Base-by-base conservation (phyloP, 2,888 invertebrate genomes). In the Meliscaeva auricollis region DNA sequence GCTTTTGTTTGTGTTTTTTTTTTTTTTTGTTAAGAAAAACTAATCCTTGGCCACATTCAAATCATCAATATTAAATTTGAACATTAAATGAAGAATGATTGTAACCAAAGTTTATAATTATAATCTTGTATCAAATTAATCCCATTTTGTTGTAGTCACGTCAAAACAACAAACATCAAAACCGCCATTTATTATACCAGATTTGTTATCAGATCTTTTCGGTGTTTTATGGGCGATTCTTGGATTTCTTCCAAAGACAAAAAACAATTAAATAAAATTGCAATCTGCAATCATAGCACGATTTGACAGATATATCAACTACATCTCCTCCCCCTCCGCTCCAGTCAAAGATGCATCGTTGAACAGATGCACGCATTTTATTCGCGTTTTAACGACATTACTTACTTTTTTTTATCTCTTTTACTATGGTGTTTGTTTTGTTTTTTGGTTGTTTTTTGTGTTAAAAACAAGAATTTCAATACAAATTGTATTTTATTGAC, bases 391-490 rank as follows among this genome's bases (percentile, higher is more conserved):
- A 54, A 54, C 41, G 52, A 69, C 56, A 30, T n/a, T 4, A 26
- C 17, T 48, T n/a, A 52, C 13, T 22, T 72, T 17, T 58, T 41
- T 44, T 48, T 41, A 7, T 54, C n/a, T 17, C 30, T 52, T 66
- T 66, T 35, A 50, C 35, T 30, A 30, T 8, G 35, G 35, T 60
- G 50, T 52, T 54, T 52, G 32, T 38, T 64, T 44, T 32, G 1
- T 52, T 66, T 48, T 44, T 38, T 35, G 3, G 35, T 32, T 60
- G 41, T 52, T 74, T 50, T 64, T 46, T 32, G 3, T 64, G 72
- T n/a, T 58, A 6, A 66, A 84, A 76, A 84, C 84, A 66, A 72
- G 80, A 84, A 80, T 80, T 72, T 68, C 70, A 46, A 74, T 79
- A 69, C n/a, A 41, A 62, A 26, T 41, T 62, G 54, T 30, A 46